These are phyloP conservation scores for Mesocricetus auratus DNA, from an alignment of 2,113 vertebrate species.

Conservation along the genomic window DNA sequence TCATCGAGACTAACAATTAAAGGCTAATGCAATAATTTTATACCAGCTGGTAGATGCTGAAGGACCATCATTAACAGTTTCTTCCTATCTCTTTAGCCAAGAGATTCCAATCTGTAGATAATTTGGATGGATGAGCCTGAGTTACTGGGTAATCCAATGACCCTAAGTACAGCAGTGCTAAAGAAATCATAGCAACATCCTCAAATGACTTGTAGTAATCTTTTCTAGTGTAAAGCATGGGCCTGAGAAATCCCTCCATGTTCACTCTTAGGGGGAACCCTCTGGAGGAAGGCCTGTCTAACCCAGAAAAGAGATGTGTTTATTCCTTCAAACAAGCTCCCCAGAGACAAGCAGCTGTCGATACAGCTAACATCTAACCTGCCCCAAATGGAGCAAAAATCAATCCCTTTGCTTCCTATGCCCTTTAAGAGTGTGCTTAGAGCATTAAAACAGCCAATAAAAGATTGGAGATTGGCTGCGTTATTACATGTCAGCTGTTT, in stretches of 20 bases:
- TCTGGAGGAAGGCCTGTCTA: constrained; percentile 23
- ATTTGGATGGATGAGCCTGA: background rate
- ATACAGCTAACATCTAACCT: constrained; percentile 62
- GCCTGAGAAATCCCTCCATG: background rate
- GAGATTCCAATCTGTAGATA: constrained; percentile 21
- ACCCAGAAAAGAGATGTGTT: constrained; percentile 49
- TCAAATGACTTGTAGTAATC: background rate
- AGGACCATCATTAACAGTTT: background rate
- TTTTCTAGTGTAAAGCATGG: constrained; percentile 1
- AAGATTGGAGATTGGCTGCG: constrained; percentile 56
- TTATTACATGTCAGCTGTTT: constrained; percentile 59
- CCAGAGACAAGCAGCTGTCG: constrained; percentile 65
- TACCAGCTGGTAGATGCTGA: background rate
- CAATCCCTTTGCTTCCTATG: constrained; percentile 69
- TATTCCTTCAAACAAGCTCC: constrained; percentile 60
- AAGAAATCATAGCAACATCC: constrained; percentile 28
- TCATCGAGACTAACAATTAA: background rate
- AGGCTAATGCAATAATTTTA: background rate
- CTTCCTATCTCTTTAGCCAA: background rate
- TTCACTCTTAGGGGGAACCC: constrained; percentile 3
- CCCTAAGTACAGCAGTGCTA: constrained; percentile 10
- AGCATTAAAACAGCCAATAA: constrained; percentile 62
- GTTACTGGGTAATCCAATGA: constrained; percentile 30
- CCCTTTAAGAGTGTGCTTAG: constrained; percentile 55
- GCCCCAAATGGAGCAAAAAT: constrained; percentile 74